phyloP scores from a whole-genome alignment of 2,888 invertebrate species.

The Thecocarcelia acutangulata region DNA sequence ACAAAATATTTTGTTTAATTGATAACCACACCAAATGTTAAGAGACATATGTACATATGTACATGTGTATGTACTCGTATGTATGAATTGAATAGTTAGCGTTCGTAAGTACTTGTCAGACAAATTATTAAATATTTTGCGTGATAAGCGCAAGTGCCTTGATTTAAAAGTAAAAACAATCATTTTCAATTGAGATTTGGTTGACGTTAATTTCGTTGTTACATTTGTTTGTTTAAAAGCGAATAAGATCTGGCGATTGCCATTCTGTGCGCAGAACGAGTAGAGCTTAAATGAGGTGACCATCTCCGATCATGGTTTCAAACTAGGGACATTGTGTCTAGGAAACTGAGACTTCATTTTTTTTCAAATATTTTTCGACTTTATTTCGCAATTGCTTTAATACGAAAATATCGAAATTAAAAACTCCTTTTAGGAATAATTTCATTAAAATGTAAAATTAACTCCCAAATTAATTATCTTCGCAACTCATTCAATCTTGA shows the following conservation, averaged over 20 bases:
- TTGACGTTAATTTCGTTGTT: slow-evolving; percentile 31
- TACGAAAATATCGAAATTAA: too few relatives aligned
- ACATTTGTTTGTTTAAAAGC: slow-evolving; percentile 11
- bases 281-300: too few relatives aligned
- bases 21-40: slow-evolving; percentile 34
- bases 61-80: too few relatives aligned
- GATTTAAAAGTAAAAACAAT: slow-evolving; percentile 4
- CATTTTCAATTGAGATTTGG: slow-evolving; percentile 16
- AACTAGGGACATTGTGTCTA: too few relatives aligned
- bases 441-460: too few relatives aligned
- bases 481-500: too few relatives aligned
- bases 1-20: slow-evolving; percentile 16
- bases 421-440: too few relatives aligned
- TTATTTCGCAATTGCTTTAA: too few relatives aligned
- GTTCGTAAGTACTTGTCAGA: slow-evolving; percentile 53
- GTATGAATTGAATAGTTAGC: slow-evolving; percentile 25
- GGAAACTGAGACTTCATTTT: too few relatives aligned
- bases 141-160: slow-evolving; percentile 44
- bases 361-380: too few relatives aligned
- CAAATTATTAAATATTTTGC: slow-evolving; percentile 41
- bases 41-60: neutral
- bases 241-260: slow-evolving; percentile 14
- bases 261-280: neutral
- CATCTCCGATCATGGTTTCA: too few relatives aligned
- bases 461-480: too few relatives aligned